phyloP scores from a whole-genome alignment of 2,888 invertebrate species.

The Drosophila ezoana region DNA sequence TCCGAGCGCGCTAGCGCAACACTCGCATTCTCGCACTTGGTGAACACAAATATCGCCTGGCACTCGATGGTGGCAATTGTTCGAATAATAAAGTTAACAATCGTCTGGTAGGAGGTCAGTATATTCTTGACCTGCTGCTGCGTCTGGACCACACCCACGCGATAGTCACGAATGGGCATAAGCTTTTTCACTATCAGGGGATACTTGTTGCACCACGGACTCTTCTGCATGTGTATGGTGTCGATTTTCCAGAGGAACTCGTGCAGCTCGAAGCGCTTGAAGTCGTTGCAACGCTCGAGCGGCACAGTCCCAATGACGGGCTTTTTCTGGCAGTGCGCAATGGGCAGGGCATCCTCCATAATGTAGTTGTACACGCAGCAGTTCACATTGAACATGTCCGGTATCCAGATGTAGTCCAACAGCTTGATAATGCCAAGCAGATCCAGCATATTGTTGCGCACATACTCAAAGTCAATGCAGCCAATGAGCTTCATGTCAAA shows the following conservation, averaged over 20 bases:
- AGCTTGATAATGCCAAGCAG: conserved; percentile 76
- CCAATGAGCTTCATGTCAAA: conserved; percentile 74
- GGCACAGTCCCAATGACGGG: conserved; percentile 82
- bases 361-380: conserved; percentile 66
- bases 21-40: conserved; percentile 75
- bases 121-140: conserved; percentile 63
- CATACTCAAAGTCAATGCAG: conserved; percentile 73
- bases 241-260: conserved; percentile 80
- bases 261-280: conserved; percentile 81
- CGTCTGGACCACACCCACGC: conserved; percentile 67
- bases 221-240: conserved; percentile 83
- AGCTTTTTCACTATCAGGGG: conserved; percentile 83
- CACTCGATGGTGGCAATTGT: conserved; percentile 82
- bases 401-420: conserved; percentile 82
- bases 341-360: conserved; percentile 74
- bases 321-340: conserved; percentile 74
- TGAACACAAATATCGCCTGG: conserved; percentile 79
- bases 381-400: conserved; percentile 72
- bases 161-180: conserved; percentile 77
- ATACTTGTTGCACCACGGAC: conserved; percentile 81
- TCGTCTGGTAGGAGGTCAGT: conserved; percentile 70
- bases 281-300: conserved; percentile 81
- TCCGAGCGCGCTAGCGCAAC: conserved; percentile 75
- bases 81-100: conserved; percentile 82
- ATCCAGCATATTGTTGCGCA: conserved; percentile 78